These are phyloP conservation scores for Thalassarche chlororhynchos DNA, from an alignment of 2,113 vertebrate genomes.

Conservation along the genomic window DNA sequence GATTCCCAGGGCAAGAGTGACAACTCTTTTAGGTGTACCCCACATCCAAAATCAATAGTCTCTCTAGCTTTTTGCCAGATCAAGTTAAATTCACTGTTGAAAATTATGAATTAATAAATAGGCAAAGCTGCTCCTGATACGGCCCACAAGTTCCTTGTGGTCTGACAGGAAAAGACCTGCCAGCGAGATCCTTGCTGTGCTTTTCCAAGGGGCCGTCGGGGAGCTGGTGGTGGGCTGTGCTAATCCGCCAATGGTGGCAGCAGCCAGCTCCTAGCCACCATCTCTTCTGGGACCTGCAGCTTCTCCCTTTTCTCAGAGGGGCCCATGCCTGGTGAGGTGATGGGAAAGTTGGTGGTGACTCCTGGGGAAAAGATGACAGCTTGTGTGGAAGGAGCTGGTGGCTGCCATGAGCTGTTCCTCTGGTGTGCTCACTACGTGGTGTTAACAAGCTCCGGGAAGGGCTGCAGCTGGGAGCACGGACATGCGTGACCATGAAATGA, in stretches of 20 bases:
- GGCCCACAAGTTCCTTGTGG: neutral
- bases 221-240: neutral
- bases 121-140: neutral
- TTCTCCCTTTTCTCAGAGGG: neutral
- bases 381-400: neutral
- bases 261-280: neutral
- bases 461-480: neutral
- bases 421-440: accelerated
- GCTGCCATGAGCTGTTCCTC: neutral
- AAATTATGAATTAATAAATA: neutral
- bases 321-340: neutral
- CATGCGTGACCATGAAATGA: neutral
- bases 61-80: neutral
- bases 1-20: neutral
- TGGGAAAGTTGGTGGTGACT: neutral
- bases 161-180: neutral
- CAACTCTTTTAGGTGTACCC: neutral
- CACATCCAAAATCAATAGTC: neutral
- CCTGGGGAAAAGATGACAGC: neutral
- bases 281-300: neutral
- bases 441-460: neutral
- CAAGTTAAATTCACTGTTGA: neutral
- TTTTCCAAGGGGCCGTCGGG: neutral
- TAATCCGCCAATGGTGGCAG: neutral
- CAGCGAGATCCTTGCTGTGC: neutral